Evolutionary conservation across 2,888 invertebrate genomes (phyloP).

Genomic region (Scaptomyza tumidula): DNA sequence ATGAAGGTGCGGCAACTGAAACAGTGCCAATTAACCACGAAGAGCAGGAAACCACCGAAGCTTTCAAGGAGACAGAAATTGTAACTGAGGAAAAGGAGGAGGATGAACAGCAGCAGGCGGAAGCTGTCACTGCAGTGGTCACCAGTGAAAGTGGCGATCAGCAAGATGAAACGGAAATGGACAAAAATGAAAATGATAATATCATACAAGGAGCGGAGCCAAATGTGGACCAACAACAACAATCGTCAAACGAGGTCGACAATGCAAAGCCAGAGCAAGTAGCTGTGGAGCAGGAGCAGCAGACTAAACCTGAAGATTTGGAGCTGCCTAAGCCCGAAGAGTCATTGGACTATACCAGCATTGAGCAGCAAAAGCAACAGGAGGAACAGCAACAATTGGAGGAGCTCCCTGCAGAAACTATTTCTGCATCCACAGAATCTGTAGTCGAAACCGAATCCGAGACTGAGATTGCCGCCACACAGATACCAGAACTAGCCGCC

Average conservation of each 20-base stretch:
- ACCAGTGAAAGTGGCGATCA: conserved; percentile 54
- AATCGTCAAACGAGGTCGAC: conserved; percentile 36
- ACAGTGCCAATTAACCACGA: conserved; percentile 46
- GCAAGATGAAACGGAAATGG: conserved; percentile 51
- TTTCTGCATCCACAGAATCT: conserved; percentile 14
- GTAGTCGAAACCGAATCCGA: conserved; percentile 13
- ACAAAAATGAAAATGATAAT: conserved; percentile 71
- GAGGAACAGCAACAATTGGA: conserved; percentile 33
- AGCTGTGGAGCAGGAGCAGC: not conserved
- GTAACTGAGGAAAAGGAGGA: conserved; percentile 19
- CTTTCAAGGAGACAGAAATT: conserved; percentile 47
- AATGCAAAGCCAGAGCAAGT: conserved; percentile 4
- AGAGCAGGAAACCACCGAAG: conserved; percentile 43
- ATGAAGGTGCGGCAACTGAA: conserved; percentile 48
- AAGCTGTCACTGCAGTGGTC: conserved; percentile 43
- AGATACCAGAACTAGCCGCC: conserved; percentile 37
- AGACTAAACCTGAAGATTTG: conserved; percentile 13
- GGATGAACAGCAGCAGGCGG: conserved; percentile 39
- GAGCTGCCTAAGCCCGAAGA: conserved; percentile 22
- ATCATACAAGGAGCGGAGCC: conserved; percentile 72
- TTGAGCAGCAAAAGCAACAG: conserved; percentile 47
- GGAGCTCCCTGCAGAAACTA: conserved; percentile 2
- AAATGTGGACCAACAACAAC: conserved; percentile 54
- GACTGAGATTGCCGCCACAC: conserved; percentile 30
- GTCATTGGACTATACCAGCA: conserved; percentile 47